Evolutionary conservation across 2,113 vertebrate genomes (phyloP).

Genomic region (Dicrurus megarhynchus): DNA sequence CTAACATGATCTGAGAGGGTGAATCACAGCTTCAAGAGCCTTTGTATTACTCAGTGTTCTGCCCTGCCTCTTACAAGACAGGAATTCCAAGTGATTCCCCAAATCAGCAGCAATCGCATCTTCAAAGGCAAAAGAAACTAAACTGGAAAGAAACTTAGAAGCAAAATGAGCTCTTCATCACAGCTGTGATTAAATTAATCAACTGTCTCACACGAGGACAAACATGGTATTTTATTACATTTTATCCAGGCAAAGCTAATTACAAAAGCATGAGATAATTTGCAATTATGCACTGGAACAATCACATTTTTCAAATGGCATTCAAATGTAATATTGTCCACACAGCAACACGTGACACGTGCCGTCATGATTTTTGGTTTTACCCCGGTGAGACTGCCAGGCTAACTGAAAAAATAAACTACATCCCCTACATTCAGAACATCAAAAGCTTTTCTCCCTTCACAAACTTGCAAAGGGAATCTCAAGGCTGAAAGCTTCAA

Average conservation of each 20-base stretch:
- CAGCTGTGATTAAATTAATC: constrained; percentile 17
- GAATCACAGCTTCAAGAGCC: neutral
- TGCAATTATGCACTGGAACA: neutral
- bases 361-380: neutral
- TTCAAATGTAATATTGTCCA: neutral
- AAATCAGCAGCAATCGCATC: neutral
- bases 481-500: neutral
- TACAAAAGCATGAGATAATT: neutral
- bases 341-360: fast-evolving
- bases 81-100: neutral
- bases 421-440: neutral
- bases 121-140: constrained; percentile 6
- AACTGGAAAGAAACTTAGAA: neutral
- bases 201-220: neutral
- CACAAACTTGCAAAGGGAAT: neutral
- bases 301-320: neutral
- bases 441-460: neutral
- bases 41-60: neutral
- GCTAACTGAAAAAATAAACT: neutral
- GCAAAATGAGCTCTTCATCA: neutral
- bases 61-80: neutral
- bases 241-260: neutral
- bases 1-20: neutral
- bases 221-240: neutral
- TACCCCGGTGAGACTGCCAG: neutral